Percentiles rank a stretch among this genome's conserved stretches.
These are phyloP conservation scores for Ciconia stormi DNA, from an alignment of 2,113 vertebrate species.

Conservation along the genomic window DNA sequence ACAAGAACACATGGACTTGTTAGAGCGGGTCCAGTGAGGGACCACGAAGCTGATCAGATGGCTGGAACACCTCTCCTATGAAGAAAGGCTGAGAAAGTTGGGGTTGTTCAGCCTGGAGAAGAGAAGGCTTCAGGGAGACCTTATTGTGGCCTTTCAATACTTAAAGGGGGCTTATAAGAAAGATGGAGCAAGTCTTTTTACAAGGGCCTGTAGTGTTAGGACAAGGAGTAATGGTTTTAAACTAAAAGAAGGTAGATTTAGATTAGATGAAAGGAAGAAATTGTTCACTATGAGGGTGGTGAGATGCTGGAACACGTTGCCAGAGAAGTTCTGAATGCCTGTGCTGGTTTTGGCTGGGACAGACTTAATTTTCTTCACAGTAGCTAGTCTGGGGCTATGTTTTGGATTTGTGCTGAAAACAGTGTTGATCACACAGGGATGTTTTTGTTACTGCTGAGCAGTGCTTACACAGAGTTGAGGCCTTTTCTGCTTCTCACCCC, in stretches of 20 bases:
- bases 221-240: neutral
- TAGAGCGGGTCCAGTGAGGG: neutral
- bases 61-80: neutral
- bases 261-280: neutral
- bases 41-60: neutral
- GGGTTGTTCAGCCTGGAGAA: neutral
- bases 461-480: neutral
- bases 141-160: neutral
- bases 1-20: neutral
- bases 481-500: neutral
- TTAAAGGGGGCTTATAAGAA: neutral
- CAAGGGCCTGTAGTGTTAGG: neutral
- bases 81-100: neutral
- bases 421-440: neutral
- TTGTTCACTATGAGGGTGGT: neutral
- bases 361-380: neutral
- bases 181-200: neutral
- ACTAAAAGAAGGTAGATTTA: neutral
- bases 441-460: neutral
- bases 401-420: neutral
- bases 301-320: neutral
- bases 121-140: fast-evolving
- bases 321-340: neutral
- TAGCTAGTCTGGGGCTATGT: neutral
- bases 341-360: neutral